Evolutionary conservation across 2,888 invertebrate genomes (phyloP).

Genomic region (Drosophila mulleri): DNA sequence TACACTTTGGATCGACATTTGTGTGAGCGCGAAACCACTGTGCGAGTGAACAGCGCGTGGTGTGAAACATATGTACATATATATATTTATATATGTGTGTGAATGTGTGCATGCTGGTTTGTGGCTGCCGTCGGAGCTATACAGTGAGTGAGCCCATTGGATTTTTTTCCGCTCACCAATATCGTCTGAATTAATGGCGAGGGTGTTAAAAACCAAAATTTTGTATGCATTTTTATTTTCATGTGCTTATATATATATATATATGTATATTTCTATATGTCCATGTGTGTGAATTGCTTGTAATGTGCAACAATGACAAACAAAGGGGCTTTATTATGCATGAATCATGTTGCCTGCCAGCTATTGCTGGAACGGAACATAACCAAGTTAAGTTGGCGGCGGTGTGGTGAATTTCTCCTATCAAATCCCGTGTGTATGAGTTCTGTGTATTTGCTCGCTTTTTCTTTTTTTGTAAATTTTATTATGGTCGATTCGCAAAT

Average conservation of each 20-base stretch:
- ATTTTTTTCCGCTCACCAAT: slow-evolving; percentile 27
- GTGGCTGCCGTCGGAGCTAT: slow-evolving; percentile 18
- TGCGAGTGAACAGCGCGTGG: slow-evolving; percentile 39
- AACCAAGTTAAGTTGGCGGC: slow-evolving; percentile 60
- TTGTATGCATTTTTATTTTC: slow-evolving; percentile 41
- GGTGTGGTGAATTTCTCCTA: slow-evolving; percentile 63
- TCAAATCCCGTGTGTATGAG: slow-evolving; percentile 46
- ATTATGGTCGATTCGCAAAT: background rate
- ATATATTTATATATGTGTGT: slow-evolving; percentile 25
- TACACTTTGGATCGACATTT: slow-evolving; percentile 33
- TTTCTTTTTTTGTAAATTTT: background rate
- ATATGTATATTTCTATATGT: slow-evolving; percentile 1
- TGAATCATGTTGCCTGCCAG: slow-evolving; percentile 61
- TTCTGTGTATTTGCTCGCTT: background rate
- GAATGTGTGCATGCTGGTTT: slow-evolving; percentile 29
- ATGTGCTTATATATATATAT: background rate
- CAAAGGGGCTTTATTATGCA: slow-evolving; percentile 72
- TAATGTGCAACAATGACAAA: slow-evolving; percentile 63
- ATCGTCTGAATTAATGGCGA: slow-evolving; percentile 18
- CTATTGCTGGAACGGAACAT: slow-evolving; percentile 44
- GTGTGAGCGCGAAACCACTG: slow-evolving; percentile 41
- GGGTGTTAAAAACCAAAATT: slow-evolving; percentile 65
- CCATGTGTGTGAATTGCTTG: slow-evolving; percentile 28
- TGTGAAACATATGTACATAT: slow-evolving; percentile 15
- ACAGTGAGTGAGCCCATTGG: slow-evolving; percentile 29